phyloP scores from a whole-genome alignment of 2,797 vertebrate genomes.

The Xiphophorus birchmanni region DNA sequence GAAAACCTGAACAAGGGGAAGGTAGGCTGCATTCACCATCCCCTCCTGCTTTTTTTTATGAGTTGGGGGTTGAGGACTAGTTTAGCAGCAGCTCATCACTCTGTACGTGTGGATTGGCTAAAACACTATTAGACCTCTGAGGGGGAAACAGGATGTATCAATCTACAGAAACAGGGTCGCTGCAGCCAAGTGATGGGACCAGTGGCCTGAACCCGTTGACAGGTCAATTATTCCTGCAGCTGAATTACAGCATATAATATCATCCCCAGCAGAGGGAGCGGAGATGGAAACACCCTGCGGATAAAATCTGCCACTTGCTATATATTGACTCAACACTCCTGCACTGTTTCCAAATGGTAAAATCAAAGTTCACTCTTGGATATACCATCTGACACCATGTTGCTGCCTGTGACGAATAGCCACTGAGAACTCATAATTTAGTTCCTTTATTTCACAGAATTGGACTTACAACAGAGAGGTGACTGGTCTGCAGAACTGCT shows the following conservation, averaged over 20 bases:
- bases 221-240: slow-evolving; percentile 79
- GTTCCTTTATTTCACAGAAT: slow-evolving; percentile 6
- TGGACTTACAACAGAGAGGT: background rate
- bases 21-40: background rate
- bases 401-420: slow-evolving; percentile 21
- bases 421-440: slow-evolving; percentile 34
- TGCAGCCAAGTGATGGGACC: slow-evolving; percentile 59
- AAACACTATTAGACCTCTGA: slow-evolving; percentile 53
- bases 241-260: slow-evolving; percentile 80
- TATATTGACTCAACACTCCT: slow-evolving; percentile 47
- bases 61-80: background rate
- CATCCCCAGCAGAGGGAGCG: slow-evolving; percentile 56
- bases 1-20: background rate
- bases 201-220: slow-evolving; percentile 69
- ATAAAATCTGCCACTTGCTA: slow-evolving; percentile 62
- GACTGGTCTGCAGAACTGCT: background rate
- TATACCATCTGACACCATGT: slow-evolving; percentile 18
- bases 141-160: slow-evolving; percentile 67
- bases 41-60: background rate
- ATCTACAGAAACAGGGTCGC: slow-evolving; percentile 62
- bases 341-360: slow-evolving; percentile 15
- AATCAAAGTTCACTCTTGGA: slow-evolving; percentile 60
- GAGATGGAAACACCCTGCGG: slow-evolving; percentile 68
- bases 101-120: slow-evolving; percentile 27
- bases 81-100: slow-evolving; percentile 1